Evolutionary conservation across 1,140 invertebrate species (phyloP).

Genomic region (Linepithema humile): DNA sequence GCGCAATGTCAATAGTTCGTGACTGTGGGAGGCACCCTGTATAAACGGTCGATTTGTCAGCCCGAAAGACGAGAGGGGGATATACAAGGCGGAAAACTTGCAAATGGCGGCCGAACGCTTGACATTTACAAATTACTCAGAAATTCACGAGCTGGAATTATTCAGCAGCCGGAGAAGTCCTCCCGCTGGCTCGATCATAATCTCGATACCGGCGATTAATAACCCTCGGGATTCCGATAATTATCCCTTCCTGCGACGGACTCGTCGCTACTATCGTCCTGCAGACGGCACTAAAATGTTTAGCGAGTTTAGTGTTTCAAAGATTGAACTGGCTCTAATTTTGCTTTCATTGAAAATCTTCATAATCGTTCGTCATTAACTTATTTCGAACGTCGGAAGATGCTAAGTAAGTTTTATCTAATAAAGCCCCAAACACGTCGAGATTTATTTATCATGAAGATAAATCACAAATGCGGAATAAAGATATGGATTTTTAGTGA

Average conservation of each 20-base stretch:
- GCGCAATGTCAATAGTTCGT: conserved; percentile 53
- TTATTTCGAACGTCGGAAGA: not conserved
- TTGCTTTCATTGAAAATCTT: not conserved
- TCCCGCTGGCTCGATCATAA: conserved; percentile 64
- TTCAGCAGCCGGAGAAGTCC: conserved; percentile 57
- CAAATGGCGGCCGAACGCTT: conserved; percentile 56
- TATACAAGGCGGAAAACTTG: conserved; percentile 62
- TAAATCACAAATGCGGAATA: not conserved
- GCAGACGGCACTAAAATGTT: not conserved
- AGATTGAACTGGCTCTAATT: not conserved
- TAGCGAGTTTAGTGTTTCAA: not conserved
- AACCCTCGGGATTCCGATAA: conserved; percentile 48
- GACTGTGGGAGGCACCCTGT: conserved; percentile 57
- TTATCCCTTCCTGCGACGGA: conserved; percentile 26
- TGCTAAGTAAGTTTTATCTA: not conserved
- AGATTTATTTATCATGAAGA: not conserved
- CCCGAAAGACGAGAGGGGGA: conserved; percentile 49
- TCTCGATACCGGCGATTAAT: conserved; percentile 54
- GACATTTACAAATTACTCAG: conserved; percentile 67
- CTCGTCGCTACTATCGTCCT: conserved; percentile 6
- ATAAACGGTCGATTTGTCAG: conserved; percentile 69
- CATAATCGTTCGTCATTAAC: not conserved
- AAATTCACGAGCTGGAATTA: conserved; percentile 64
- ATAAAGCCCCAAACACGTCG: not conserved
- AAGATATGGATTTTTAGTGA: not conserved